Evolutionary conservation across 2,113 vertebrate species (phyloP), one percentile per base, ranked within the genome.

Genomic region (Pseudopipra pipra): DNA sequence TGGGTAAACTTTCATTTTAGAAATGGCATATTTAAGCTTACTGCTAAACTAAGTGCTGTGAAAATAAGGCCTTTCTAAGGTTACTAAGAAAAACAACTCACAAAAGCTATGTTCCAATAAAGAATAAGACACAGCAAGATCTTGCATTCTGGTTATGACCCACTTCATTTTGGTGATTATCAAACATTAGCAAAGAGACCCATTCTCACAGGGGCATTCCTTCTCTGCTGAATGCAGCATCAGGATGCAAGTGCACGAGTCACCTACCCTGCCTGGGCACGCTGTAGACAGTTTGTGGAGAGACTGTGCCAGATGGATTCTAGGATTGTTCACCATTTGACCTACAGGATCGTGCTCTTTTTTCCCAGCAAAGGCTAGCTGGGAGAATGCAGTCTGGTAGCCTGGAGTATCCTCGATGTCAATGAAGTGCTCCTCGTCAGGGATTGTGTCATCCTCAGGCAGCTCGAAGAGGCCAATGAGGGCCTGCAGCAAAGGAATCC

Each of bases 401-500:
- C 99, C 99, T 3, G 99, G 99, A 4, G 99, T 98, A 90, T 99
- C 99, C 93, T 99, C 99, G 9, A 99, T 99, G 98, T 99, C 99
- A 63, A 99, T 99, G 96, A 99, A 99, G 96, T 99, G 99, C 30
- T 99, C 99, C 62, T 99, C 99, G 8, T 99, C 99, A 7, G 99
- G 99, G 96, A 99, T 99, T 39, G 99, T 99, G 96, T 99, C 99
- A 28, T 99, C 99, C 96, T 99, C 99, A 14, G 99, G 99, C 93
- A 99, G 67, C 96, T 99, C 99, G 95, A 99, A 99, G 43, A 99
- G 98, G 65, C 99, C 99, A 81, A 99, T 99, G 55, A 99, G 98
- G 39, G 99, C 98, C 96, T 99, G 99, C 54, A 99, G 98, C 85
- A 99, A 97, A 25, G 99, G 99, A 47, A 98, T 98, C 99, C 99